Evolutionary conservation across 2,797 vertebrate genomes (phyloP), one percentile per base, ranked within the genome.

Genomic region (Chelon auratus): DNA sequence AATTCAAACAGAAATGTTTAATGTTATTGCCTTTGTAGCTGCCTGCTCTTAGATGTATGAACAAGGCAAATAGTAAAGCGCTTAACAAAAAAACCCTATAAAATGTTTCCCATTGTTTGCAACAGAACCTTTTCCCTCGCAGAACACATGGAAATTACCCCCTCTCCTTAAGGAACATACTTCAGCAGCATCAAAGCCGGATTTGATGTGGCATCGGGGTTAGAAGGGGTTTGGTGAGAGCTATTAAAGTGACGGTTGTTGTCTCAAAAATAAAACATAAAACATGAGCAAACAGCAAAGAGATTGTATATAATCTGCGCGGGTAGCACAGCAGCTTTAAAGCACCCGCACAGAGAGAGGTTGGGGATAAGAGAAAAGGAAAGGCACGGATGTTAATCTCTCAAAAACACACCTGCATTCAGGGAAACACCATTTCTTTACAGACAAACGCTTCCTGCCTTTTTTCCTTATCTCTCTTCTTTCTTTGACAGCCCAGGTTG

Each of bases 321-420:
- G 74, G 70, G 75, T 73, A 75, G 72, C 66, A 63, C 53, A 67
- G 83, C 59, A 71, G 70, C 78, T 78, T 80, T 59, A 64, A 75
- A 70, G 67, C n/a, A 18, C 67, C 39, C 15, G 72, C 20, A 75
- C 36, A 53, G 59, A 37, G 0, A 55, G 45, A 55, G 60, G 45
- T 17, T 45, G 58, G 45, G 56, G 69, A 76, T 77, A 61, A 81
- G 57, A 79, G 78, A 24, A 67, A 59, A 66, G 53, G 43, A 75
- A 62, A 79, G 36, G 69, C 67, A n/a, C 59, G 70, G 70, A 68
- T 77, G 68, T 60, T 87, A 83, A 84, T 86, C 76, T 85, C 71
- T 40, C 69, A 51, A 54, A 87, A 86, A 80, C 74, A 84, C 75
- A 84, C 82, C 75, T 79, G 70, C 69, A 57, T 65, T 57, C 75